These are phyloP conservation scores for Anthoscopus minutus DNA, from an alignment of 2,113 vertebrate species.

Conservation along the genomic window DNA sequence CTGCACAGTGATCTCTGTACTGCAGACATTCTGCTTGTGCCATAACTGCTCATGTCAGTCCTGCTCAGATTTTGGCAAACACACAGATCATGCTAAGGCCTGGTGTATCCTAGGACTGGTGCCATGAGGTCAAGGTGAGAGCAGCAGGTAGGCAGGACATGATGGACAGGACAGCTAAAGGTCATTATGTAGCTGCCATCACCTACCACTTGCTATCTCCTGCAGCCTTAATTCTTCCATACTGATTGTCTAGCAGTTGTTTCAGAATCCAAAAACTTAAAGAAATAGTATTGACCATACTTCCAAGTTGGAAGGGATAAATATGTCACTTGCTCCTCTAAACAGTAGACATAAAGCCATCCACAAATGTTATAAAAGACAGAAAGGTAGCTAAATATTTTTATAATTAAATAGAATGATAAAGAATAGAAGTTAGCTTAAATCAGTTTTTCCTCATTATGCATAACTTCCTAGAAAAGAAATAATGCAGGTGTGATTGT, in stretches of 20 bases:
- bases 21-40: neutral
- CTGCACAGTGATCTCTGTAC: neutral
- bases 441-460: neutral
- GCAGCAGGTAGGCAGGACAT: neutral
- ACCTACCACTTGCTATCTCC: neutral
- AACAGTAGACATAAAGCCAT: neutral
- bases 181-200: rapidly evolving
- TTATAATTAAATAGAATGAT: neutral
- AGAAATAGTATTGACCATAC: neutral
- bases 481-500: neutral
- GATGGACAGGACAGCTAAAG: neutral
- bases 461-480: neutral
- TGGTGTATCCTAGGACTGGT: neutral
- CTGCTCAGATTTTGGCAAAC: neutral
- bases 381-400: neutral
- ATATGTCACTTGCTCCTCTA: neutral
- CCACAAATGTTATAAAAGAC: neutral
- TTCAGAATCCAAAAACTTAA: neutral
- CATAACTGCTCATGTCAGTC: neutral
- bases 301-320: neutral
- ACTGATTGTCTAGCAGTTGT: neutral
- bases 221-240: neutral
- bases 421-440: neutral
- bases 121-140: neutral
- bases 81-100: neutral